phyloP scores from a whole-genome alignment of 2,113 vertebrate genomes.

The Shinisaurus crocodilurus region DNA sequence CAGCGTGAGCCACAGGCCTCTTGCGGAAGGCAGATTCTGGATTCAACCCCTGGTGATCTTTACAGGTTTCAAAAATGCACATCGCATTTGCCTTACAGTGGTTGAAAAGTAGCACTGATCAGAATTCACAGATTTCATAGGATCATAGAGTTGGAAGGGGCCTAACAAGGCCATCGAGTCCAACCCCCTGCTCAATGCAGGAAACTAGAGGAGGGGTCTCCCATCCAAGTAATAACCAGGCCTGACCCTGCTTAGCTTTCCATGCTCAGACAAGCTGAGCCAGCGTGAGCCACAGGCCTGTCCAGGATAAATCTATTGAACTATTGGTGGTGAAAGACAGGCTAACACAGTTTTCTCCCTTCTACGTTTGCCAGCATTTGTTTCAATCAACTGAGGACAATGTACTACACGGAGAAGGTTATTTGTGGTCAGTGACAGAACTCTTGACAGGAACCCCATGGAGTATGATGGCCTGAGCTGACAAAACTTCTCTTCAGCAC shows the following conservation, averaged over 20 bases:
- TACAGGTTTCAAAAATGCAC: background rate
- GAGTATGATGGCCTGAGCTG: background rate
- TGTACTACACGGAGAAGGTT: background rate
- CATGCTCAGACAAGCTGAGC: no score
- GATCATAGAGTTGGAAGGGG: no score
- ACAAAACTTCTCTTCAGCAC: background rate
- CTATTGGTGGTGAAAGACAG: background rate
- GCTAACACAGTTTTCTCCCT: background rate
- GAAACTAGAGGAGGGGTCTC: no score
- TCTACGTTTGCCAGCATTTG: background rate
- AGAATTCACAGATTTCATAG: no score
- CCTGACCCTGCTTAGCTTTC: no score
- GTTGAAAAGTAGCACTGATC: background rate
- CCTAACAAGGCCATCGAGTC: no score
- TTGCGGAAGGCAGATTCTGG: no score
- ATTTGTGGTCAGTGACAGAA: background rate
- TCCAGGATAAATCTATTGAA: background rate
- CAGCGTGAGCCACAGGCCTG: no score
- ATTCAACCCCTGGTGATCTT: background rate
- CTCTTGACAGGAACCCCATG: no score
- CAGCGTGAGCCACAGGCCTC: no score
- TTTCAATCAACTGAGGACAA: background rate
- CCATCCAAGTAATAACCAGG: no score
- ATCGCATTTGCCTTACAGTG: background rate
- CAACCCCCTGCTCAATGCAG: no score